Evolutionary conservation across 2,113 vertebrate species (phyloP).

Genomic region (Myotis lucifugus): DNA sequence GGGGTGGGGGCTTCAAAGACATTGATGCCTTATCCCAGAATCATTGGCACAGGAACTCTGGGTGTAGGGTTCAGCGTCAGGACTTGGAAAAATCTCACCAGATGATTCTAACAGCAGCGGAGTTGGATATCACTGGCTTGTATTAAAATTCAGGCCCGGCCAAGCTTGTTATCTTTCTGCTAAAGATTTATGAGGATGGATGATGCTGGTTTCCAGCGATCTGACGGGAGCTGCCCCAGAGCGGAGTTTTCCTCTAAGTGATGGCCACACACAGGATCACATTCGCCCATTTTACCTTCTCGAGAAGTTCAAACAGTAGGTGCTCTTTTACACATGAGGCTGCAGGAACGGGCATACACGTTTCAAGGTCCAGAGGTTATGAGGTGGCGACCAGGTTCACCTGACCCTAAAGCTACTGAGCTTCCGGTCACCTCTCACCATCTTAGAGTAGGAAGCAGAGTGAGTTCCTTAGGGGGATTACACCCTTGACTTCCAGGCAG

Average conservation of each 20-base stretch:
- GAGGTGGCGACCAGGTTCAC: not conserved
- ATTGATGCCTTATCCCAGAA: fast-evolving
- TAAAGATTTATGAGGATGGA: not conserved
- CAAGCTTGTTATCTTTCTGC: not conserved
- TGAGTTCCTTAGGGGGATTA: fast-evolving
- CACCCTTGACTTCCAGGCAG: not conserved
- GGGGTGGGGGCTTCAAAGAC: not conserved
- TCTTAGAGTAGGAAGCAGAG: not conserved
- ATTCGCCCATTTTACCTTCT: not conserved
- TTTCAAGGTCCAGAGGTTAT: not conserved
- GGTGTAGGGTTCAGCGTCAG: fast-evolving
- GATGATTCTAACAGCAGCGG: not conserved
- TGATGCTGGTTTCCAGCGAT: fast-evolving
- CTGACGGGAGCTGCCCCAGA: not conserved
- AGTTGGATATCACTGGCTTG: not conserved
- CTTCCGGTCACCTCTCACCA: not conserved
- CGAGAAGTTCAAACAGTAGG: not conserved
- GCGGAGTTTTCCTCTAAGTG: not conserved
- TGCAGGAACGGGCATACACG: fast-evolving
- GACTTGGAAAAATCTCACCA: not conserved
- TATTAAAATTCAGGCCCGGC: not conserved
- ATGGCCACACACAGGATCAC: no score
- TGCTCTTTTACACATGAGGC: not conserved
- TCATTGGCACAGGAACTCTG: not conserved
- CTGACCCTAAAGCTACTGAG: not conserved